Base-by-base conservation (phyloP, 1,140 invertebrate genomes). In the Aphelinus certus region DNA sequence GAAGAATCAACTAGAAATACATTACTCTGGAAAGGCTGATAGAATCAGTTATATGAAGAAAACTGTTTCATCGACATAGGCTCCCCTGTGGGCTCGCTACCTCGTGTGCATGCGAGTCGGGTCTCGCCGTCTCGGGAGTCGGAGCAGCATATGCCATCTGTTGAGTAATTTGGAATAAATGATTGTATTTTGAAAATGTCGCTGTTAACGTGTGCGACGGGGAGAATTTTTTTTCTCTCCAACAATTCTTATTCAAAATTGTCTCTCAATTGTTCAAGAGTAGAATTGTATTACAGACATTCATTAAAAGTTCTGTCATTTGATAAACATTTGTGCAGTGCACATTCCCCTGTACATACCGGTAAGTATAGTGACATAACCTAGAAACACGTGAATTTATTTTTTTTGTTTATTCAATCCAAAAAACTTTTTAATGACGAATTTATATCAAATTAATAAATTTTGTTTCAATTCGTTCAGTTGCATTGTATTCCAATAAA, bases 111-210 rank as follows among this genome's bases (percentile, higher is more conserved):
- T 58, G 5, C 10, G 26, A 7, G 5, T 58, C 26, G 26, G 26
- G 26, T 26, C 26, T 26, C 26, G 26, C 26, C 51, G 51, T 53
- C 51, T 6, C 51, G 4, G 51, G 51, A 53, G 4, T 6, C 51
- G 4, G 51, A 4, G 9, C 51, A 53, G 4, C 9, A 53, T 9
- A 9, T 53, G 51, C 51, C 51, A 53, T 53, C 51, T 53, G 9
- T 6, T 9, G 51, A 53, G 51, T 9, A 9, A 63, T 63, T 63
- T 63, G 48, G 26, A 0, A 26, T 26, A 26, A 26, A 46, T 60
- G 9, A 56, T 58, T 68, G 49, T 61, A 56, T 66, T 79, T 83
- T 71, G 77, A 83, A 81, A 78, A 86, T 86, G 84, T 82, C 82
- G 51, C 77, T 83, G n/a, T 76, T 82, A 43, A 47, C 47, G 60